Base-by-base conservation (phyloP, 2,797 vertebrate genomes). In the Hylomyscus alleni region DNA sequence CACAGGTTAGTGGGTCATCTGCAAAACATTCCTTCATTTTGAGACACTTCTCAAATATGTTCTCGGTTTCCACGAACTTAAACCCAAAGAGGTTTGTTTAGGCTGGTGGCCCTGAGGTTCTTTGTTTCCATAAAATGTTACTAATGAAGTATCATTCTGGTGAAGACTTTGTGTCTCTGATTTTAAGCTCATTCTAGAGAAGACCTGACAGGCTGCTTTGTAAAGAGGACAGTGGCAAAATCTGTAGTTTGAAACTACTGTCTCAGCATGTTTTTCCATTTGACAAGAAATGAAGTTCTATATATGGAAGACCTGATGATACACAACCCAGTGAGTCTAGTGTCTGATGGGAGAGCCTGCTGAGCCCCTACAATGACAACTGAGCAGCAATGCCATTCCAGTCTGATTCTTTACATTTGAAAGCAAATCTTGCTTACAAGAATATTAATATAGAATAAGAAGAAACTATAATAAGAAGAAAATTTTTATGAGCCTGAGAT, bases 241-340 rank as follows among this genome's bases (percentile, higher is more conserved):
- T 82, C 67, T n/a, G 62, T n/a, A 85, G 78, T 96, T 86, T 92
- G 56, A 95, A 95, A 95, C 40, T 80, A 95, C 89, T 96, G 89
- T 93, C 94, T 94, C 89, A 94, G 95, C 96, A 95, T 73, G 91
- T 76, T 91, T 95, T 90, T 94, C 95, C 92, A 13, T 94, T 80
- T 82, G 54, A 95, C 77, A 15, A 95, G 37, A 37, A 60, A 76
- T 91, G 87, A 89, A 96, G 89, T 90, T 89, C 93, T 85, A 62
- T 83, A 80, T 58, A 95, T 15, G 77, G 77, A 85, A 81, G 44
- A 89, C 78, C 50, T 86, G 37, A 75, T 73, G 17, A 37, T 60
- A 94, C 20, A 92, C 26, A 92, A 65, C 22, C 56, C 65, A 77
- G 75, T n/a, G 44, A 85, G n/a, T 69, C 15, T 89, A 29, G 54